Conservation (phyloP, 2,888 invertebrate species). For the Athrips mouffetella region DNA sequence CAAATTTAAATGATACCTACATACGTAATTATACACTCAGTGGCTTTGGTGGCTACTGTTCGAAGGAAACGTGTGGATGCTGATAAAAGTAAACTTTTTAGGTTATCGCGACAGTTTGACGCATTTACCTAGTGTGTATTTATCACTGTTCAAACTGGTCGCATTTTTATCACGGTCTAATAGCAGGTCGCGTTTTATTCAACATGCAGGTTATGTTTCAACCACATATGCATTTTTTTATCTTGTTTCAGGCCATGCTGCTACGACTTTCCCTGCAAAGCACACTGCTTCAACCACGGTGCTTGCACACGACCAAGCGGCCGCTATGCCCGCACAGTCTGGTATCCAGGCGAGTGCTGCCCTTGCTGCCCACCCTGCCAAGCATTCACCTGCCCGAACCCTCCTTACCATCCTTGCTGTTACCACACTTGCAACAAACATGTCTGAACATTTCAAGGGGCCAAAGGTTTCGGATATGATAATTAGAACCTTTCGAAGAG, state of each 20-base stretch:
- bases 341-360: conserved; percentile 68
- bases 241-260: conserved; percentile 54
- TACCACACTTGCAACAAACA: conserved; percentile 63
- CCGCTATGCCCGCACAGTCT: conserved; percentile 61
- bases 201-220: no score
- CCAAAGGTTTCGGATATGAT: background rate
- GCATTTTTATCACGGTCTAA: no score
- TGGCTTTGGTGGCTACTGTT: no score
- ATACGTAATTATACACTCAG: no score
- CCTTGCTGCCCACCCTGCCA: conserved; percentile 64
- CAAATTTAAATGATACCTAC: no score
- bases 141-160: no score
- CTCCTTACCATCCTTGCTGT: conserved; percentile 68
- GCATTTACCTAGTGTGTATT: no score
- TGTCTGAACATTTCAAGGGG: conserved; percentile 37
- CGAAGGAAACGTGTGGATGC: no score
- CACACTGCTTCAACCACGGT: conserved; percentile 69
- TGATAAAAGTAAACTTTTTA: no score
- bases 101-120: no score
- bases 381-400: conserved; percentile 67
- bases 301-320: conserved; percentile 66
- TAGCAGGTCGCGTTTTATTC: no score
- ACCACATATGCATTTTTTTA: no score
- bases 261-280: conserved; percentile 70
- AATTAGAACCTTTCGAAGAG: background rate